phyloP scores from a whole-genome alignment of 2,113 vertebrate genomes.

The Jacana jacana region DNA sequence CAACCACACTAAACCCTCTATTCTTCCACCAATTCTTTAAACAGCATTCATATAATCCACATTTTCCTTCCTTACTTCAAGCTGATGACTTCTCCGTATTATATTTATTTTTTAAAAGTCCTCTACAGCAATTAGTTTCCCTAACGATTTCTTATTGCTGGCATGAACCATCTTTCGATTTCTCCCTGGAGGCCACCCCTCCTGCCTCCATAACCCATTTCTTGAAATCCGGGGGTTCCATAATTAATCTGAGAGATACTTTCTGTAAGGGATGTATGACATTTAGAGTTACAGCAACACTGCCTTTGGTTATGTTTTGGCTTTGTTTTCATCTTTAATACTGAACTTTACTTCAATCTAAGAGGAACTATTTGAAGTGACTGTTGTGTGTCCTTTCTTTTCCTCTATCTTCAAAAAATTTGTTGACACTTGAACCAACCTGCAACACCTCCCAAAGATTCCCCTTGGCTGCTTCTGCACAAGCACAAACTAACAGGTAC shows the following conservation, averaged over 20 bases:
- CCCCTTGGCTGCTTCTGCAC: neutral
- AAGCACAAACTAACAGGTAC: neutral
- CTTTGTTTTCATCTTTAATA: slow-evolving; percentile 28
- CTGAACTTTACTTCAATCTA: slow-evolving; percentile 36
- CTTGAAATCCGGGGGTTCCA: slow-evolving; percentile 14
- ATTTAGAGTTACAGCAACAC: slow-evolving; percentile 31
- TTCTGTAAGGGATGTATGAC: slow-evolving; percentile 31
- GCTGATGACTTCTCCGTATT: neutral
- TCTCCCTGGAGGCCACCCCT: neutral
- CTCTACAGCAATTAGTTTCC: slow-evolving; percentile 13
- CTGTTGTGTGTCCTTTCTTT: neutral
- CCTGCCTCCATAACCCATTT: neutral
- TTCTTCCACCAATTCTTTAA: neutral
- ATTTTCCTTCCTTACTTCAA: neutral
- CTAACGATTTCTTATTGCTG: neutral
- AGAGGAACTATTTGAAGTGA: neutral
- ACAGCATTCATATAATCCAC: neutral
- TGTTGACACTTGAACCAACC: neutral
- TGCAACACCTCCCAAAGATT: neutral
- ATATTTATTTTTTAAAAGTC: neutral
- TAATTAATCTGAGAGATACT: slow-evolving; percentile 15
- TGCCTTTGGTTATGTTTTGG: slow-evolving; percentile 1
- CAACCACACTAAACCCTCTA: neutral
- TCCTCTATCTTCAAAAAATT: neutral
- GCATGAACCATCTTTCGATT: neutral